Evolutionary conservation across 1,140 invertebrate species (phyloP), one percentile per base, ranked within the genome.

Genomic region (Zaprionus camerounensis): DNA sequence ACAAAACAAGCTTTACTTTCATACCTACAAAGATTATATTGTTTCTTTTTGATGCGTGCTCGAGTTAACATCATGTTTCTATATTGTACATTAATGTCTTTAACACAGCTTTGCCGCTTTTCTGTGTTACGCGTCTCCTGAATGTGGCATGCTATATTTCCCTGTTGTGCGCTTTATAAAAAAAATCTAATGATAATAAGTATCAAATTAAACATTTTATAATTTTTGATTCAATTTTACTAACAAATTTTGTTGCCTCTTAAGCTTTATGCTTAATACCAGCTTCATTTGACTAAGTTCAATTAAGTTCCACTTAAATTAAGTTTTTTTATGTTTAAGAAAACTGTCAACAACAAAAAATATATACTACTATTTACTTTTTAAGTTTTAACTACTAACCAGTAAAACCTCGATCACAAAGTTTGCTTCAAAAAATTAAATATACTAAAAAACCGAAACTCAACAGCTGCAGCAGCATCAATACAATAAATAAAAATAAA

Each of bases 211-310:
- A 49, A 73, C 55, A 65, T 55, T 72, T 69, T 76, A 34, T 71
- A 22, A 68, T 76, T 76, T 71, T 76, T 13, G 55, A 63, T 68
- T 74, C 59, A 59, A 70, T 79, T 85, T 46, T 51, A 90, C 85
- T 88, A 88, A 88, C 85, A 79, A 78, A 82, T 80, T 84, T 41
- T 61, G 69, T 81, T 90, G 85, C 85, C 63, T 88, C 74, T 81
- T 77, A 85, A 90, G 85, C 85, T 90, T 90, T 56, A 51, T 74
- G 85, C 85, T 85, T 90, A 88, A 90, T 90, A 90, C 56, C 15
- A 58, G 65, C n/a, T 59, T 78, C 20, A 38, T 58, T 78, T 78
- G 58, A 61, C 26, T 77, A 67, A 73, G 70, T 77, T 77, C 15
- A 2, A 17, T 78, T 78, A 74, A 69, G 61, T 75, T 74, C 24